phyloP scores from a whole-genome alignment of 2,797 vertebrate species.

The Dendrocincla fuliginosa region DNA sequence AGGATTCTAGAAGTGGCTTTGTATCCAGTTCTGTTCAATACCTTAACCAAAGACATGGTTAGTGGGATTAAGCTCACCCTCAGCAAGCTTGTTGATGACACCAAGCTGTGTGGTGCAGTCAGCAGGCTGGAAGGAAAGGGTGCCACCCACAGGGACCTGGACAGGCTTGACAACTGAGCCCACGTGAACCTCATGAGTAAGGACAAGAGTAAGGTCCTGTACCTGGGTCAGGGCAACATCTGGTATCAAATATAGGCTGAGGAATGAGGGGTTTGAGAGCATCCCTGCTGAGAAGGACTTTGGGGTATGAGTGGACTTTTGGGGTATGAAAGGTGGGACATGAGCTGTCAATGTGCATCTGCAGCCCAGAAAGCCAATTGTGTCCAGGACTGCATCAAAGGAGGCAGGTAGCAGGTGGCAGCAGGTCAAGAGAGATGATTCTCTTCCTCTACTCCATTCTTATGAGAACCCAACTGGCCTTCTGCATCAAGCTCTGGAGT shows the following conservation, averaged over 20 bases:
- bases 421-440: not conserved
- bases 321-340: no score
- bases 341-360: not conserved
- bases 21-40: not conserved
- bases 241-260: not conserved
- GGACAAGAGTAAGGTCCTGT: not conserved
- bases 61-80: not conserved
- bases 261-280: not conserved
- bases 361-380: not conserved
- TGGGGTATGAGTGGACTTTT: fast-evolving
- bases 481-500: not conserved
- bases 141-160: not conserved
- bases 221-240: fast-evolving
- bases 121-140: not conserved
- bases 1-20: not conserved
- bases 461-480: not conserved
- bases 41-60: not conserved
- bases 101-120: not conserved
- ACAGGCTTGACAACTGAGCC: not conserved
- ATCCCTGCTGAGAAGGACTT: not conserved
- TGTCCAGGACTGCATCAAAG: not conserved
- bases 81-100: not conserved
- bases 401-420: not conserved
- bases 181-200: not conserved
- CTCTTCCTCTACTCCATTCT: not conserved